Base-by-base conservation (phyloP, 2,888 invertebrate species). In the Ashinkailepas kermadecensis region DNA sequence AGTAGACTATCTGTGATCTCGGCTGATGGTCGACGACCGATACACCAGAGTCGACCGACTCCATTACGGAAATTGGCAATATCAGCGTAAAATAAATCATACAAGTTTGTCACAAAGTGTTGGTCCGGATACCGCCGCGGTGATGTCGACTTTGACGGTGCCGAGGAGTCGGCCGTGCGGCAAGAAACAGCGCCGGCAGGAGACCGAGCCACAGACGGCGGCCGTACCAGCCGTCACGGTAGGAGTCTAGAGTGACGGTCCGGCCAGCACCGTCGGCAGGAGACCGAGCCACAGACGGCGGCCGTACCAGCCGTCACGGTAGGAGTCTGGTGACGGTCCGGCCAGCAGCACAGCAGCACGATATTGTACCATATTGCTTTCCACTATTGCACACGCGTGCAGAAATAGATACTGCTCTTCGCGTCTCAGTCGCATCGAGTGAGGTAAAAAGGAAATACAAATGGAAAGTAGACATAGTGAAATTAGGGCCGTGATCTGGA, bases 31-130 rank as follows among this genome's bases (percentile, higher is more conserved):
- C 23, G 54, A 23, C 18, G 18, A 8, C 39, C 54, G 74, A 54
- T 25, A 21, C 54, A 74, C 18, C 54, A 25, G 74, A 18, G 74
- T 4, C 74, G 74, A 9, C 74, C 0, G 13, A 39, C 74, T 74
- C 74, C 74, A 74, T 74, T 74, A 74, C 74, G 15, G 54, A 74
- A 74, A 74, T 74, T 74, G 74, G 54, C 74, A 74, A 74, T 74
- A 74, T 18, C 74, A 74, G 74, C 74, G 74, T 74, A 39, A 74
- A 74, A 74, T 74, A 74, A 74, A 74, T 74, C 74, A 74, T 74
- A 74, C 15, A 74, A 74, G 13, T 74, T 54, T 67, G 67, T 67
- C 67, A 67, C 67, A 67, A 67, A 67, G 67, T 67, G 67, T 10
- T 13, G 62, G 39, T 25, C 25, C 13, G 25, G 67, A 25, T 67